Percentiles rank a stretch among this genome's conserved stretches.
These are phyloP conservation scores for Meleagris gallopavo DNA, from an alignment of 2,113 vertebrate species.

Conservation along the genomic window DNA sequence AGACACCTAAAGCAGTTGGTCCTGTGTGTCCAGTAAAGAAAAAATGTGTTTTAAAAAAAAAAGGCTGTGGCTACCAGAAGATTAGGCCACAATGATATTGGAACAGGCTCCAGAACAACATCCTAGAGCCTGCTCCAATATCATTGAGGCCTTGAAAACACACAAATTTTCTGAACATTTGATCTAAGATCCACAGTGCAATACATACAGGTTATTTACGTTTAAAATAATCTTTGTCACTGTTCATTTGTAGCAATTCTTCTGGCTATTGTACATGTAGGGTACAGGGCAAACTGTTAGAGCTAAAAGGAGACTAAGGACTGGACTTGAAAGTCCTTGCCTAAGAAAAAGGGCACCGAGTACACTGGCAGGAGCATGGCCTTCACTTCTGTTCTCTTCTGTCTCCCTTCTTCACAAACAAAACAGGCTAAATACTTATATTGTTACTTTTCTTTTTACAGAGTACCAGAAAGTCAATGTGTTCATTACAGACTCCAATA, in stretches of 20 bases:
- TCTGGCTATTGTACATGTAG: background rate
- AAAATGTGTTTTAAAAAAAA: no score
- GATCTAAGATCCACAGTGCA: background rate
- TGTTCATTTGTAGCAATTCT: background rate
- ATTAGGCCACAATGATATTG: no score
- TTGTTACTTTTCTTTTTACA: background rate
- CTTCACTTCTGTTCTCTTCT: background rate
- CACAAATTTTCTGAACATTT: background rate
- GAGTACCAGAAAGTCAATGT: background rate
- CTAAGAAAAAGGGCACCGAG: background rate
- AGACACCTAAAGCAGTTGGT: no score
- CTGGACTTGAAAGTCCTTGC: background rate
- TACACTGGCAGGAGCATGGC: background rate
- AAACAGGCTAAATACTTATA: background rate
- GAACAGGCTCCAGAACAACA: no score
- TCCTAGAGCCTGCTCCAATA: background rate
- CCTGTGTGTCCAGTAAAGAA: no score
- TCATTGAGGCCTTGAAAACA: background rate
- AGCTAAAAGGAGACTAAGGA: background rate
- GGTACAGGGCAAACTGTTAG: background rate
- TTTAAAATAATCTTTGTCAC: background rate
- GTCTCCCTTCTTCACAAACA: background rate
- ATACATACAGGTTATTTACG: background rate
- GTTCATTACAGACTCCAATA: background rate
- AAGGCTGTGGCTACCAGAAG: no score